Evolutionary conservation across 2,113 vertebrate genomes (phyloP).

Genomic region (Ictalurus punctatus): DNA sequence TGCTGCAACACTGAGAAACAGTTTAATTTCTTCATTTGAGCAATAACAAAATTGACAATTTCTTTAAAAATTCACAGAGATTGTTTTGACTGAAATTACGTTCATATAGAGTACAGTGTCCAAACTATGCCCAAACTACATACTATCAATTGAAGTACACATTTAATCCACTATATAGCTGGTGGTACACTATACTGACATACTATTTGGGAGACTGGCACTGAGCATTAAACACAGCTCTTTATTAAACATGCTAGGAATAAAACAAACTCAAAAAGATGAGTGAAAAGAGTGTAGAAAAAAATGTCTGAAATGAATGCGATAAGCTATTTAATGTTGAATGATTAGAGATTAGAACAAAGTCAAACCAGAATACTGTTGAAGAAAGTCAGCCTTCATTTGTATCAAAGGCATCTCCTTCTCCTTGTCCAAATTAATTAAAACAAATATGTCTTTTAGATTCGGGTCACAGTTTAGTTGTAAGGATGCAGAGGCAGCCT

Average conservation of each 20-base stretch:
- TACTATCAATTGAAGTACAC: neutral
- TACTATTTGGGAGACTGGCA: no score
- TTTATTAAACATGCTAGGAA: no score
- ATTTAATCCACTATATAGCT: neutral
- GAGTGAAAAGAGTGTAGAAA: neutral
- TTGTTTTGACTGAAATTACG: neutral
- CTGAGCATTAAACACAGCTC: no score
- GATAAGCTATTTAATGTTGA: neutral
- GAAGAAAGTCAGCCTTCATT: conserved; percentile 19
- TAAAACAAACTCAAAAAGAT: no score
- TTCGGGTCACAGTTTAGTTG: conserved; percentile 40
- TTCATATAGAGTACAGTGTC: neutral
- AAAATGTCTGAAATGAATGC: neutral
- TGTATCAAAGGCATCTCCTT: conserved; percentile 12
- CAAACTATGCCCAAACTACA: neutral
- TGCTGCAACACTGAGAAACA: neutral
- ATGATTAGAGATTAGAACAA: neutral
- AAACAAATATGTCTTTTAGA: conserved; percentile 49
- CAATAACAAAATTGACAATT: neutral
- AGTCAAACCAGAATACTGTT: neutral
- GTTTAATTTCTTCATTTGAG: neutral
- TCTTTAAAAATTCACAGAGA: neutral
- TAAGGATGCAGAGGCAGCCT: neutral
- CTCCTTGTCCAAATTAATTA: conserved; percentile 52
- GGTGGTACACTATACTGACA: neutral